A percentile compares a stretch with the other conserved stretches of the same genome.
These are phyloP conservation scores for Trissoscelio sp. DNA, from an alignment of 2,888 invertebrate genomes.

Conservation along the genomic window DNA sequence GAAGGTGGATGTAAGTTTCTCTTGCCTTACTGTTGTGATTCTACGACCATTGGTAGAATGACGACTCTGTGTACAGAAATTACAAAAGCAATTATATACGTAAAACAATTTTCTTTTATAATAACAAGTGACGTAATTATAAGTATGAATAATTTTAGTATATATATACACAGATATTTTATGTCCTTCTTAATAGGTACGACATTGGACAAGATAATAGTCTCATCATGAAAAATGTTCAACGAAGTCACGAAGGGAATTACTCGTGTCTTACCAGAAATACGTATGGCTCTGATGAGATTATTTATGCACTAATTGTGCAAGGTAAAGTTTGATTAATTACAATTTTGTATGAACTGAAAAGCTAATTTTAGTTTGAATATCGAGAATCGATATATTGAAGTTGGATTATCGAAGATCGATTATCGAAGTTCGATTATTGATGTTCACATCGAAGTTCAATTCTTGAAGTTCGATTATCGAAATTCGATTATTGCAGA, in stretches of 20 bases:
- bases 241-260: constrained; percentile 85
- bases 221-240: constrained; percentile 84
- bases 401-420: background rate
- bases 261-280: constrained; percentile 85
- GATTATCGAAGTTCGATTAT: background rate
- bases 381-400: too few species aligned
- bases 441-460: too few species aligned
- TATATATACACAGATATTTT: too few species aligned
- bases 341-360: too few species aligned
- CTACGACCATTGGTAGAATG: constrained; percentile 84
- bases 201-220: constrained; percentile 84
- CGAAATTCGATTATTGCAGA: too few species aligned
- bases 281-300: constrained; percentile 84
- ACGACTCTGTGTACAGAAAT: constrained; percentile 83
- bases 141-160: too few species aligned
- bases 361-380: too few species aligned
- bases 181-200: too few species aligned
- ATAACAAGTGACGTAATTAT: too few species aligned
- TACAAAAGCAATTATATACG: constrained; percentile 79
- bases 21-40: constrained; percentile 85
- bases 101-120: constrained; percentile 57
- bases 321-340: constrained; percentile 84
- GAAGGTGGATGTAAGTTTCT: constrained; percentile 84
- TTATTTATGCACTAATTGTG: constrained; percentile 84
- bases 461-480: too few species aligned